Base-by-base conservation (phyloP, 1,140 invertebrate genomes). In the Papilio helenus region DNA sequence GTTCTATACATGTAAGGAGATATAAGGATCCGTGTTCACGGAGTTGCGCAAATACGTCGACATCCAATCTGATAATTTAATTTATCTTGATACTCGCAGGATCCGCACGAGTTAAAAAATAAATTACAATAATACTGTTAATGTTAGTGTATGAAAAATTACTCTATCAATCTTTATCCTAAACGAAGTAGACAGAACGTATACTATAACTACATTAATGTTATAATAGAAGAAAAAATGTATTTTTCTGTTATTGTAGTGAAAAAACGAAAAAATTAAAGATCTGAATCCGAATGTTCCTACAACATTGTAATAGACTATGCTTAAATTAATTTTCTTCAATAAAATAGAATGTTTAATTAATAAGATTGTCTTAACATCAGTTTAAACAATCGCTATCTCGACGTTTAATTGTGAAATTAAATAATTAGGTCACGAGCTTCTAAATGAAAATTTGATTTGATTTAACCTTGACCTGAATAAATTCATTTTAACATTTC, bases 51-150 rank as follows among this genome's bases (percentile, higher is more conserved):
- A 58, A 58, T 58, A 58, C n/a, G 55, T 26, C 55, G 55, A 58
- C 20, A 58, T 58, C 55, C 55, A 58, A 58, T 58, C n/a, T 58
- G n/a, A 58, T 58, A 58, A 23, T 58, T 58, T 3, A 58, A 58
- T 58, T 23, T 23, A 20, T 10, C 20, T 58, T 23, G 55, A 20
- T 23, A 9, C 20, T n/a, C 20, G 12, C 10, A 23, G 55, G 55
- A 58, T 58, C 9, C 23, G n/a, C 55, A 20, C n/a, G 55, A 58
- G 20, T 8, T 18, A 18, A 20, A 18, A n/a, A 18, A 55, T 16
- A 58, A 58, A 58, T 58, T 58, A 23, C 55, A 58, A 58, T 23
- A 9, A 23, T 20, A 20, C 20, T 20, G 14, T 55, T 12, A 46
- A 12, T 44, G 42, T 44, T 10, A 1, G 9, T 8, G 29, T 29